Percentiles rank a stretch among this genome's conserved stretches.
Evolutionary conservation across 1,140 invertebrate species (phyloP).

Genomic region (Hylaeus anthracinus): DNA sequence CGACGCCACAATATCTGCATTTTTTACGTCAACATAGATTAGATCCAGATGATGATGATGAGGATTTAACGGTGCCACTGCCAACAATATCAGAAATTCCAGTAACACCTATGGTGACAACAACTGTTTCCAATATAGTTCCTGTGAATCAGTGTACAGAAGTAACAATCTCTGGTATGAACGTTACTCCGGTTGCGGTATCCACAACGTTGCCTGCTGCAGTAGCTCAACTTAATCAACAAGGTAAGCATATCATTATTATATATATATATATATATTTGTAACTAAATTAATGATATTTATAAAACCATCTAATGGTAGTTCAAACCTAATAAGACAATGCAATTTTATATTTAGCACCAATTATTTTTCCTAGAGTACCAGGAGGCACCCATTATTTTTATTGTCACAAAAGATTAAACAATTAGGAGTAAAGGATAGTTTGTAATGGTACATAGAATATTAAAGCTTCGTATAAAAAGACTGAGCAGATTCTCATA

Average conservation of each 20-base stretch:
- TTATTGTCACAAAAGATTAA: neutral
- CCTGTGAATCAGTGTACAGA: slow-evolving; percentile 76
- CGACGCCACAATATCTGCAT: slow-evolving; percentile 86
- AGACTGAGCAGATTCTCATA: neutral
- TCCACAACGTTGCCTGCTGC: slow-evolving; percentile 84
- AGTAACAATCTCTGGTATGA: slow-evolving; percentile 85
- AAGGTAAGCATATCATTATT: slow-evolving; percentile 75
- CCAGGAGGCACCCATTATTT: slow-evolving; percentile 4
- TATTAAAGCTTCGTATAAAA: neutral
- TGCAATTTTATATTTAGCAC: slow-evolving; percentile 4
- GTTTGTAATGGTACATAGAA: neutral
- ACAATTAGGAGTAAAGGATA: neutral
- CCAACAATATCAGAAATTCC: slow-evolving; percentile 71
- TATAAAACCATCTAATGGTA: neutral
- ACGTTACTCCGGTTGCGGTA: slow-evolving; percentile 84
- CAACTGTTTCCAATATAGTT: slow-evolving; percentile 53
- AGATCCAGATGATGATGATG: slow-evolving; percentile 84
- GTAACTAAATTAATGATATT: neutral
- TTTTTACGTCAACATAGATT: slow-evolving; percentile 89
- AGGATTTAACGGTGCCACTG: slow-evolving; percentile 78
- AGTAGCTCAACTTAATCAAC: slow-evolving; percentile 82
- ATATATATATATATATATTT: neutral
- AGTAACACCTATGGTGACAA: slow-evolving; percentile 29
- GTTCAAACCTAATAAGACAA: neutral
- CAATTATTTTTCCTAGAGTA: slow-evolving; percentile 21